Conservation (phyloP, 1,140 invertebrate genomes). For the Campoletis sonorensis region DNA sequence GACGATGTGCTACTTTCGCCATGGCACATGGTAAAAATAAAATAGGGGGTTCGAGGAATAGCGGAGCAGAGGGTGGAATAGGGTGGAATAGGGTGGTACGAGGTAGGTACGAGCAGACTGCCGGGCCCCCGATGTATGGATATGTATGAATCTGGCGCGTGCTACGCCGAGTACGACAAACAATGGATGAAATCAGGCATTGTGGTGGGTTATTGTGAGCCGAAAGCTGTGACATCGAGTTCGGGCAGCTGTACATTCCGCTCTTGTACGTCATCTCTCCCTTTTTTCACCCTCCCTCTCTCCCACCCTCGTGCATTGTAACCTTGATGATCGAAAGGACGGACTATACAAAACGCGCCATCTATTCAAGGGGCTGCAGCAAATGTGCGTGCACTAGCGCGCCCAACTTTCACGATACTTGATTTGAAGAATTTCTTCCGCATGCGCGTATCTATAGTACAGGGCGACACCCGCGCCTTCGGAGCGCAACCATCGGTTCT, state of each 20-base stretch:
- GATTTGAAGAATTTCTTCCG: slow-evolving; percentile 38
- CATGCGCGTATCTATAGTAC: not conserved
- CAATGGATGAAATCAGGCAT: slow-evolving; percentile 74
- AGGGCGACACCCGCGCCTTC: not conserved
- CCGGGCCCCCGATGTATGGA: slow-evolving; percentile 7
- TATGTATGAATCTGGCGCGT: slow-evolving; percentile 63
- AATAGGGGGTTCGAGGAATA: not conserved
- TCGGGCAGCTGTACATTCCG: slow-evolving; percentile 64
- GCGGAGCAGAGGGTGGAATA: not conserved
- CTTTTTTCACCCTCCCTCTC: not conserved
- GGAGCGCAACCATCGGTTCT: not conserved
- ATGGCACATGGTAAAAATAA: not conserved
- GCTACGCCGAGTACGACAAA: slow-evolving; percentile 63
- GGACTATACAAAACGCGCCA: slow-evolving; percentile 5
- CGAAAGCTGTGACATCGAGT: slow-evolving; percentile 74
- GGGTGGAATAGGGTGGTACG: not conserved
- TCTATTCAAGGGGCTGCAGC: slow-evolving; percentile 22
- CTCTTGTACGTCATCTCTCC: slow-evolving; percentile 21
- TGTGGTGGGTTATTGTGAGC: slow-evolving; percentile 69
- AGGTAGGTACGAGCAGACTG: slow-evolving; percentile 19
- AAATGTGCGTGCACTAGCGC: slow-evolving; percentile 19
- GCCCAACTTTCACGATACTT: slow-evolving; percentile 31
- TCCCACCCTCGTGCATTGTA: too few relatives aligned
- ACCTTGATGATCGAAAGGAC: not conserved
- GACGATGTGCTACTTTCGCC: slow-evolving; percentile 13